Evolutionary conservation across 2,113 vertebrate genomes (phyloP), one percentile per base, ranked within the genome.

Genomic region (Aleadryas rufinucha): DNA sequence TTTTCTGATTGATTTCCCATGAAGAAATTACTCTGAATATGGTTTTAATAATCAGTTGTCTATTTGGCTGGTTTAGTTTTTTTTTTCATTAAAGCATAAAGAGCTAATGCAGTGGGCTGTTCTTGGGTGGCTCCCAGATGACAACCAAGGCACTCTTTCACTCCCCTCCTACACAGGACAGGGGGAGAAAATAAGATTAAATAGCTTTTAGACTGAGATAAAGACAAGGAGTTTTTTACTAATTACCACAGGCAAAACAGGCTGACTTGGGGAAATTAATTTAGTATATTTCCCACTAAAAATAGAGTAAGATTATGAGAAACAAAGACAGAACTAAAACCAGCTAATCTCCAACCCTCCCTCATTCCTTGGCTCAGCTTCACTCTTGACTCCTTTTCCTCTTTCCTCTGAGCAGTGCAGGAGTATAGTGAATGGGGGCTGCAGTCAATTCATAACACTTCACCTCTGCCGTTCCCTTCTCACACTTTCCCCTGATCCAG

Each of bases 1-100:
- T 98, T 97, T 97, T 98, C 97, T 98, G 98, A 98, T 98, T 98
- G 97, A 98, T 98, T 98, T 97, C 91, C 93, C 89, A 96, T 92
- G 86, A 89, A 96, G 90, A 97, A 98, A 96, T 93, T 92, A 97
- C 95, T 97, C 92, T 76, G 95, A 90, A 92, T 96, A 87, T 96
- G 60, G 96, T 97, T 88, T 95, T 96, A 97, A 96, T 97, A 98
- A 98, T 98, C 97, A 97, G 97, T 98, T 98, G 97, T 95, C 77
- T 93, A 96, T 97, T 82, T 86, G 70, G 31, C 76, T 94, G 15
- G 4, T 93, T 69, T 96, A n/a, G n/a, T 80, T 95, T 4, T n/a
- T 84, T 91, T 95, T 96, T 91, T 37, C 79, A 93, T 96, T 91
- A 93, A 96, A 96, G 31, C 33, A 89, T 76, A 84, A 95, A 93